Evolutionary conservation across 2,888 invertebrate genomes (phyloP).

Genomic region (Leucophenga maculata): DNA sequence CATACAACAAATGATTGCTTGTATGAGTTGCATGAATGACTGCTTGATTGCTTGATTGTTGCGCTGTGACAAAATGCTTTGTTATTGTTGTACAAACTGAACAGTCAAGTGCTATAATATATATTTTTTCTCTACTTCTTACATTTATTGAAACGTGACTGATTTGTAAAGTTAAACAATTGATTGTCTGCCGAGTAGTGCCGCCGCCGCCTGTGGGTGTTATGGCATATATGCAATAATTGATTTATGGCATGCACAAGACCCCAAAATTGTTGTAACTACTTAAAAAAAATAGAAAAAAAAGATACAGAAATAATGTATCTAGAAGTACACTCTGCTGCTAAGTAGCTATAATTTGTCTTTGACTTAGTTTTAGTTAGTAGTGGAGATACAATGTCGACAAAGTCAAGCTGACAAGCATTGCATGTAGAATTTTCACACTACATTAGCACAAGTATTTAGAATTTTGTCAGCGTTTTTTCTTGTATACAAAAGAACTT

Average conservation of each 20-base stretch:
- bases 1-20: background rate
- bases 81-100: too few species aligned
- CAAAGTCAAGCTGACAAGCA: too few species aligned
- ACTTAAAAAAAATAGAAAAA: too few species aligned
- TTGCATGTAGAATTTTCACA: too few species aligned
- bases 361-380: too few species aligned
- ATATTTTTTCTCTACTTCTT: too few species aligned
- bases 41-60: slow-evolving; percentile 4
- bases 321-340: too few species aligned
- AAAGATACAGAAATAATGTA: too few species aligned
- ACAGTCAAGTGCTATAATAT: slow-evolving; percentile 12
- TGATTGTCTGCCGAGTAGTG: background rate
- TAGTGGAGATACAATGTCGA: too few species aligned
- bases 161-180: slow-evolving; percentile 19
- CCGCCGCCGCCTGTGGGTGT: slow-evolving; percentile 1
- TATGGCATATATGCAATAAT: slow-evolving; percentile 14
- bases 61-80: background rate
- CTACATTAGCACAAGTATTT: background rate
- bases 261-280: too few species aligned
- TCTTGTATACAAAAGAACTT: background rate
- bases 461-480: background rate
- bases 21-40: background rate
- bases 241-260: slow-evolving; percentile 5
- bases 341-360: too few species aligned
- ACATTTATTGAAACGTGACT: slow-evolving; percentile 17